Conservation (phyloP, 2,797 vertebrate genomes). For the Remorina albescens region DNA sequence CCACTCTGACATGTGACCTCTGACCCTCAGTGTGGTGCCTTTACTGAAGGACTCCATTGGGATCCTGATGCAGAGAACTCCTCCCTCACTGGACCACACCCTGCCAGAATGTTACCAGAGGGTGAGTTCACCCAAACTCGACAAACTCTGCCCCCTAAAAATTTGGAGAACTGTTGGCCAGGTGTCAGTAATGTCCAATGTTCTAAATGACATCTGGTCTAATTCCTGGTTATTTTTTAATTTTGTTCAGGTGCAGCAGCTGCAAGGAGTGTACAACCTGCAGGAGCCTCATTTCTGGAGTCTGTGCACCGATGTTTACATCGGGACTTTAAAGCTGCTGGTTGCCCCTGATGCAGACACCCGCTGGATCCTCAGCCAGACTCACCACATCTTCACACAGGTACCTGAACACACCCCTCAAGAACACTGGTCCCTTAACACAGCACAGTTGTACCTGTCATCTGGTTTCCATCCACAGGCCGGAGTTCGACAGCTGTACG, state of each 20-base stretch:
- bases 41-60: constrained; percentile 94
- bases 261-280: constrained; percentile 96
- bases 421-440: constrained; percentile 78
- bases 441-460: not conserved
- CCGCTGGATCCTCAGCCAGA: constrained; percentile 97
- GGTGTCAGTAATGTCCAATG: not conserved
- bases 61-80: constrained; percentile 98
- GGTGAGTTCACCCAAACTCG: constrained; percentile 79
- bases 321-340: constrained; percentile 94
- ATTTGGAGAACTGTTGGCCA: not conserved
- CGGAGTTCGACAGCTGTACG: constrained; percentile 94
- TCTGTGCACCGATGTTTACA: constrained; percentile 94
- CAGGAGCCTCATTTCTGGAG: constrained; percentile 99
- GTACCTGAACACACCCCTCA: constrained; percentile 72
- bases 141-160: not conserved
- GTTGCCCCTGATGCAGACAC: constrained; percentile 96
- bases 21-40: constrained; percentile 90
- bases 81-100: constrained; percentile 89
- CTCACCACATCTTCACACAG: constrained; percentile 98
- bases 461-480: constrained; percentile 78
- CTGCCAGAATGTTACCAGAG: constrained; percentile 97
- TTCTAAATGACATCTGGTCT: too few species aligned
- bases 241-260: constrained; percentile 91
- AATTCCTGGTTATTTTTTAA: not conserved
- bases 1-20: constrained; percentile 32